Evolutionary conservation across 2,797 vertebrate genomes (phyloP), one percentile per base, ranked within the genome.

Genomic region (Oryzias sinensis): DNA sequence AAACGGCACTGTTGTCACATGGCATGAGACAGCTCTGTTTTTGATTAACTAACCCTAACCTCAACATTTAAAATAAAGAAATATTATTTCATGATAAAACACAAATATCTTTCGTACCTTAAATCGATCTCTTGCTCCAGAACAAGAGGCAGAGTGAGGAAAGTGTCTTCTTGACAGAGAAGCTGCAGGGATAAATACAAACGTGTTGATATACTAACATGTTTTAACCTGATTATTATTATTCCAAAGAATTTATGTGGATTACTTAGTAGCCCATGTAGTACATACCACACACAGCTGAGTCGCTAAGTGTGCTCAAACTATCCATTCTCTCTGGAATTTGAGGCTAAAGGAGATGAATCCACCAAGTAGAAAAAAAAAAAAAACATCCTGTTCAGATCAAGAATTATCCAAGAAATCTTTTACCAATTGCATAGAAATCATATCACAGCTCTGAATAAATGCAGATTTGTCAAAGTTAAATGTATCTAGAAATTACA

Each of bases 271-370:
- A 49, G 27, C 40, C 33, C 48, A 5, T 58, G 48, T 11, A 53
- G 53, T 67, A 86, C 87, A 47, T 87, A 93, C 92, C 90, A 65
- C 87, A 89, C 69, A 91, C 25, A 0, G 84, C 84, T 15, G 84
- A 68, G 83, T 91, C 85, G 67, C 91, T 65, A 44, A 90, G 65
- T 14, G 86, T 65, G 81, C 86, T 68, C 51, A 91, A 79, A 85
- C 81, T 88, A 53, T 92, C 79, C 2, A 87, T 91, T 79, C 83
- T 82, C 81, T 93, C 92, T 17, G 92, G 92, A 64, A 93, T 93
- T 83, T 93, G 92, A 69, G 92, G 92, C 92, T 93, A 47, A 65
- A 15, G 18, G 45, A 62, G 24, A 48, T 29, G 24, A 37, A 37
- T 37, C 33, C 33, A 76, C 41, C 64, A 47, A 52, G 52, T 6